A percentile compares a stretch with the other conserved stretches of the same genome.
Evolutionary conservation across 2,113 vertebrate genomes (phyloP).

Genomic region (Lophura nycthemera): DNA sequence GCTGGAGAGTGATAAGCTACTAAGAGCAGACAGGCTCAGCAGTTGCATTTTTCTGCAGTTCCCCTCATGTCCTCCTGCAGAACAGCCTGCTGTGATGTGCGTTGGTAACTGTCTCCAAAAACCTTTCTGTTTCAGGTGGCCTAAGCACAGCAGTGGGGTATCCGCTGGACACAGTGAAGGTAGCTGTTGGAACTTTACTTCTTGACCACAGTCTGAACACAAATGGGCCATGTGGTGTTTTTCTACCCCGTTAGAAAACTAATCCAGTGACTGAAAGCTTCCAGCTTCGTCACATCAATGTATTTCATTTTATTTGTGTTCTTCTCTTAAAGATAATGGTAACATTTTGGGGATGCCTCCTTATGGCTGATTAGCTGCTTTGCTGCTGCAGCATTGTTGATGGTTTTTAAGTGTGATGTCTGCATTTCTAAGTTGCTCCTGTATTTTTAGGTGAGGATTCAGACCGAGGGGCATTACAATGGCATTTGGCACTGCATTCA

Average conservation of each 20-base stretch:
- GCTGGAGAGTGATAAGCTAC: not conserved
- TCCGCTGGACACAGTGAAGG: conserved; percentile 90
- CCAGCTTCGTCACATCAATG: not conserved
- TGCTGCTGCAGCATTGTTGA: not conserved
- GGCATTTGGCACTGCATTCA: conserved; percentile 85
- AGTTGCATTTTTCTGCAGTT: not conserved
- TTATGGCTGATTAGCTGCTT: not conserved
- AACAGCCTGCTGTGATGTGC: rapidly evolving
- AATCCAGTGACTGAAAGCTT: not conserved
- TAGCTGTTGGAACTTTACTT: conserved; percentile 42
- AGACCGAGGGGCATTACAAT: conserved; percentile 80
- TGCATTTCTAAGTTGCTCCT: not conserved
- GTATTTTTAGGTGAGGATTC: conserved; percentile 83
- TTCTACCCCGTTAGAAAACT: not conserved
- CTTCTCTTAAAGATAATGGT: not conserved
- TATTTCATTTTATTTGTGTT: not conserved
- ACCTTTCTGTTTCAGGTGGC: conserved; percentile 77
- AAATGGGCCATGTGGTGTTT: not conserved
- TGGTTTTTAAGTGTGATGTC: not conserved
- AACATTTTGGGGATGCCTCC: not conserved
- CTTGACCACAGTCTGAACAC: not conserved
- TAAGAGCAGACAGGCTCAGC: not conserved
- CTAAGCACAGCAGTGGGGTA: conserved; percentile 87
- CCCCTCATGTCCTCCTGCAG: not conserved
- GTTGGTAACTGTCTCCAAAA: not conserved